Percentiles rank a stretch among this genome's conserved stretches.
Evolutionary conservation across 2,113 vertebrate genomes (phyloP).

Genomic region (Rhinoptilus africanus): DNA sequence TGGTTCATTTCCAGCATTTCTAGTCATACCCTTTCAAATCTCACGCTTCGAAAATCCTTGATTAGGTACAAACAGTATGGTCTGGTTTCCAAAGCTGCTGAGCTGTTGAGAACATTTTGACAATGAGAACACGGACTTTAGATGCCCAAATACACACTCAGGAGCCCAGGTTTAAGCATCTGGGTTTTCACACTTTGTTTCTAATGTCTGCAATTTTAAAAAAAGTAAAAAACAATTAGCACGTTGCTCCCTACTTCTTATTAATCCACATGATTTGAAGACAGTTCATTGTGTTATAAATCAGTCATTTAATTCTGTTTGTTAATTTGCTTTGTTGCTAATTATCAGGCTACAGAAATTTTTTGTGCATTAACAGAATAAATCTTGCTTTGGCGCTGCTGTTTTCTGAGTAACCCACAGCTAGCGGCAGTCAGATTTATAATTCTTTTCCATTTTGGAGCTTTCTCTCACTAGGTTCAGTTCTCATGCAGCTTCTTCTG

Average conservation of each 20-base stretch:
- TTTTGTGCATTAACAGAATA: neutral
- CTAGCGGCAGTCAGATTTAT: neutral
- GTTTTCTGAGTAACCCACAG: neutral
- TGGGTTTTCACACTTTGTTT: neutral
- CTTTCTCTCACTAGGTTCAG: neutral
- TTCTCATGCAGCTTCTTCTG: neutral
- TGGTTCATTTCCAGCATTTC: neutral
- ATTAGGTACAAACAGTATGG: accelerated
- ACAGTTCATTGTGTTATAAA: neutral
- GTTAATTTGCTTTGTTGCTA: neutral
- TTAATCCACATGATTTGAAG: neutral
- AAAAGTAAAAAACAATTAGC: neutral
- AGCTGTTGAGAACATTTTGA: neutral
- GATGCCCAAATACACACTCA: neutral
- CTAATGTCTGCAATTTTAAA: neutral
- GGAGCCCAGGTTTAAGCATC: neutral
- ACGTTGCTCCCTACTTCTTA: neutral
- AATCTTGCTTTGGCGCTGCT: neutral
- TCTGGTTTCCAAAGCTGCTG: neutral
- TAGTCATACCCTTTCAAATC: neutral
- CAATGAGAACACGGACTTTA: neutral
- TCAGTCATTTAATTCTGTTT: neutral
- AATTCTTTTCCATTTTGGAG: neutral
- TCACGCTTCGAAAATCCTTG: neutral
- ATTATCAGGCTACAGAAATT: neutral